phyloP scores from a whole-genome alignment of 35 echinoderm and acorn worm species.

The Holothuria glaberrima region DNA sequence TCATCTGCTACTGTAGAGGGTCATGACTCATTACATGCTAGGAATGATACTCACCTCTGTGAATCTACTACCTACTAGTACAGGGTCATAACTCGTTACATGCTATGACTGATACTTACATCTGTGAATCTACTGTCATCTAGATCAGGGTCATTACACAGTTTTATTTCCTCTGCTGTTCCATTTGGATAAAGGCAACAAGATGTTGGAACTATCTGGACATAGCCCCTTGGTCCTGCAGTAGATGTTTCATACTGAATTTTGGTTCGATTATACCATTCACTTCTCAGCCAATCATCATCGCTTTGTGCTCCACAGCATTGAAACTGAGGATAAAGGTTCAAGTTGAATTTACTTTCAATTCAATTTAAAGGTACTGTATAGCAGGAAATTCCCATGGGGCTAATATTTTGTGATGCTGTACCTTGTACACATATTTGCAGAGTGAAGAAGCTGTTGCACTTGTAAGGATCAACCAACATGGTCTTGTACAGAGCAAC shows the following conservation, averaged over 20 bases:
- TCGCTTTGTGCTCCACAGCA: constrained; percentile 38
- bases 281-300: background rate
- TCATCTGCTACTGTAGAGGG: too few species aligned
- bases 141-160: background rate
- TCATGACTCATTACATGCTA: background rate
- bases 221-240: background rate
- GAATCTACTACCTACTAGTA: too few species aligned
- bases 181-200: background rate
- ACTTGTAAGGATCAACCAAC: too few species aligned
- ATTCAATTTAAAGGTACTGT: too few species aligned
- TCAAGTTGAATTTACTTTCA: too few species aligned
- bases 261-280: constrained; percentile 4
- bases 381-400: too few species aligned
- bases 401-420: too few species aligned
- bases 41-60: too few species aligned
- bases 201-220: background rate
- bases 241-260: background rate
- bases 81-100: too few species aligned
- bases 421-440: too few species aligned
- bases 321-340: background rate
- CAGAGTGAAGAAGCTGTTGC: too few species aligned
- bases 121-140: background rate
- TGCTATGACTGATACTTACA: background rate
- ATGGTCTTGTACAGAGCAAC: too few species aligned
- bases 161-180: background rate